A percentile compares a stretch with the other conserved stretches of the same genome.
Evolutionary conservation across 2,113 vertebrate genomes (phyloP).

Genomic region (Menidia beryllina): DNA sequence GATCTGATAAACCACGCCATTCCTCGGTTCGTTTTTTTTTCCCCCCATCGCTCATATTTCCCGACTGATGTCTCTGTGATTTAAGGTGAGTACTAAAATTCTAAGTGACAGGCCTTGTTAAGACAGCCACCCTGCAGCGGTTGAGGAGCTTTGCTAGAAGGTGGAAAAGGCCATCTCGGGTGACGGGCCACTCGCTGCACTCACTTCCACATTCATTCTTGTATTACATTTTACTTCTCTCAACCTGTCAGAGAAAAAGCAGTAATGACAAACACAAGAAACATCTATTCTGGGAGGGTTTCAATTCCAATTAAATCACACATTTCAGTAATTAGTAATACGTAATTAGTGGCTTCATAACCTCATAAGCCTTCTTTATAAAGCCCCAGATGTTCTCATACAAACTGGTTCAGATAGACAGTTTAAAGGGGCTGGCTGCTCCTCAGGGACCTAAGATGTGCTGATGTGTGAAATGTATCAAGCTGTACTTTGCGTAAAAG

Average conservation of each 20-base stretch:
- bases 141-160: constrained; percentile 34
- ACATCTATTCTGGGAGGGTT: neutral
- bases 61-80: constrained; percentile 23
- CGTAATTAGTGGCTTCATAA: constrained; percentile 53
- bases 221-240: constrained; percentile 13
- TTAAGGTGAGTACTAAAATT: constrained; percentile 50
- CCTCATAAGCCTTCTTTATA: constrained; percentile 39
- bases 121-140: constrained; percentile 48
- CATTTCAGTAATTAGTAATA: constrained; percentile 36
- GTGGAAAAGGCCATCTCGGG: constrained; percentile 50
- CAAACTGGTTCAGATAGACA: constrained; percentile 3
- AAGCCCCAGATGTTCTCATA: constrained; percentile 60
- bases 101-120: constrained; percentile 53
- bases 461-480: constrained; percentile 65
- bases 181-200: constrained; percentile 28
- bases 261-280: neutral
- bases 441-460: constrained; percentile 32
- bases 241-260: constrained; percentile 7
- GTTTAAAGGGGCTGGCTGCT: constrained; percentile 10
- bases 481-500: constrained; percentile 53
- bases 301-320: constrained; percentile 1
- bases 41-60: neutral
- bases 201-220: constrained; percentile 21
- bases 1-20: constrained; percentile 11
- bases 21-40: constrained; percentile 21